Evolutionary conservation across 2,888 invertebrate species (phyloP).

Genomic region (Colostygia pectinataria): DNA sequence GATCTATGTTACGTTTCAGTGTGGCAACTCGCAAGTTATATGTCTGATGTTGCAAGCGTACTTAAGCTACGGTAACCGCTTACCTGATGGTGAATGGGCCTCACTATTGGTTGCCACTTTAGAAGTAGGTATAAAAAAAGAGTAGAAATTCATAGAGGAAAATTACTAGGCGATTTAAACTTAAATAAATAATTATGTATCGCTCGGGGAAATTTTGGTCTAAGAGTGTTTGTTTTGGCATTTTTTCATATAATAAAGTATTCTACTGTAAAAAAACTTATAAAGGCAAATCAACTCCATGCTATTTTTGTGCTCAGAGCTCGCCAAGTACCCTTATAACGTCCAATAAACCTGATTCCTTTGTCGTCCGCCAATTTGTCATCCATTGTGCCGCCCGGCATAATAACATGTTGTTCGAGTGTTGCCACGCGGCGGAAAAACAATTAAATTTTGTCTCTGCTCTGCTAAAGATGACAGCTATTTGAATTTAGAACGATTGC

Average conservation of each 20-base stretch:
- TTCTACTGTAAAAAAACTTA: not conserved
- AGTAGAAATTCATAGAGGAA: no score
- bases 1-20: no score
- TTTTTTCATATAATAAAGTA: not conserved
- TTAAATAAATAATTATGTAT: no score
- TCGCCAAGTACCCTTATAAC: slow-evolving; percentile 75
- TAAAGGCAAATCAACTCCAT: slow-evolving; percentile 37
- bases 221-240: no score
- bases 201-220: no score
- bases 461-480: slow-evolving; percentile 44
- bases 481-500: slow-evolving; percentile 36
- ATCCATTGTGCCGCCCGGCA: slow-evolving; percentile 60
- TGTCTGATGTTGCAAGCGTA: no score
- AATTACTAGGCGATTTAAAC: no score
- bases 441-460: slow-evolving; percentile 71
- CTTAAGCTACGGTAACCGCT: no score
- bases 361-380: slow-evolving; percentile 77
- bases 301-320: slow-evolving; percentile 44
- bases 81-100: no score
- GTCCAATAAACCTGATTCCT: slow-evolving; percentile 78
- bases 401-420: slow-evolving; percentile 65
- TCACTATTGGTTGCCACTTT: no score
- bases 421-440: slow-evolving; percentile 70
- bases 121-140: no score
- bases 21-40: no score